These are phyloP conservation scores for Oryzaephilus surinamensis DNA, from an alignment of 1,140 invertebrate species.

Conservation along the genomic window DNA sequence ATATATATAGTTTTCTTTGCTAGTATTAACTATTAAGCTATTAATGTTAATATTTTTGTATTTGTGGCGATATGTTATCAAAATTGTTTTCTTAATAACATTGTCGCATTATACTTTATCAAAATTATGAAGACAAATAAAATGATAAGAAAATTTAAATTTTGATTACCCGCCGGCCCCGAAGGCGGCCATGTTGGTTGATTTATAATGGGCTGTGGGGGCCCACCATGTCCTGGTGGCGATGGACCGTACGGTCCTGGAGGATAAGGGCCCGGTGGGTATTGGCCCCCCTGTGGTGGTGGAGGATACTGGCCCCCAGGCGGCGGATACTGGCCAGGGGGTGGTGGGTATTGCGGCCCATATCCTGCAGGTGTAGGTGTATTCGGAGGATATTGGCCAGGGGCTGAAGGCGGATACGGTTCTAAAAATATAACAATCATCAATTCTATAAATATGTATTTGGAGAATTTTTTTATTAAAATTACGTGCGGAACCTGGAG, in stretches of 20 bases:
- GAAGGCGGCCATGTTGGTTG: slow-evolving; percentile 6
- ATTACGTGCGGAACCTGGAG: background rate
- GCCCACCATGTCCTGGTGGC: slow-evolving; percentile 5
- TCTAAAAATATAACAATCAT: background rate
- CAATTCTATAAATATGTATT: slow-evolving; percentile 4
- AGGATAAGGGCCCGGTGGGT: slow-evolving; percentile 1
- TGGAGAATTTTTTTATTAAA: background rate
- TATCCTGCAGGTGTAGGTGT: slow-evolving; percentile 15
- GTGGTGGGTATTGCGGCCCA: slow-evolving; percentile 14
- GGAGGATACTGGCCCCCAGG: slow-evolving; percentile 8
- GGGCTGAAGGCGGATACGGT: slow-evolving; percentile 9
- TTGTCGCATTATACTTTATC: slow-evolving; percentile 5
- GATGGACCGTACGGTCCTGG: background rate
- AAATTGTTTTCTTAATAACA: slow-evolving; percentile 3
- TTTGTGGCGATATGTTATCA: background rate
- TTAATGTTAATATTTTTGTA: background rate
- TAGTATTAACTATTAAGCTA: slow-evolving; percentile 1
- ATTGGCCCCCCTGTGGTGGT: slow-evolving; percentile 1
- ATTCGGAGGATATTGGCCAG: slow-evolving; percentile 3
- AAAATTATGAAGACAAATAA: background rate
- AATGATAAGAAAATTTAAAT: slow-evolving; percentile 3
- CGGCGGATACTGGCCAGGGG: slow-evolving; percentile 13
- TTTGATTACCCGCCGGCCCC: slow-evolving; percentile 1
- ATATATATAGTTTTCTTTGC: slow-evolving; percentile 4
- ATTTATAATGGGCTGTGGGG: slow-evolving; percentile 6